phyloP scores from a whole-genome alignment of 64 coral and sea anemone species.

The Trachythela sp. region DNA sequence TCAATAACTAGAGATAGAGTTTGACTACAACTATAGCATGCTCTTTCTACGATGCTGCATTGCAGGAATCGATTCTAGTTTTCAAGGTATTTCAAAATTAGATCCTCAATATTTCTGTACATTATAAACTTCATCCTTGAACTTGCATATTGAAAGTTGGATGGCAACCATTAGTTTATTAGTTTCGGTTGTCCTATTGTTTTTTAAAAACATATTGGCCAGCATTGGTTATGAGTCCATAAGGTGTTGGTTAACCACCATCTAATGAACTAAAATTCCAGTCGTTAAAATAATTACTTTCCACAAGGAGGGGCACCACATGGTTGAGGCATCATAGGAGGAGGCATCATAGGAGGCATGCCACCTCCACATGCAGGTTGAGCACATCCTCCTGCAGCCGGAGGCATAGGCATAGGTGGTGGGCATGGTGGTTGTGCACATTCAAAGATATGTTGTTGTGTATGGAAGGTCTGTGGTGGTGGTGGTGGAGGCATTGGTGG shows the following conservation, averaged over 20 bases:
- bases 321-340: background rate
- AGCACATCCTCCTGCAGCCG: background rate
- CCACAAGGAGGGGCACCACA: conserved; percentile 15
- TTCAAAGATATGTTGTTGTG: conserved; percentile 13
- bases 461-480: conserved; percentile 19
- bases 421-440: background rate
- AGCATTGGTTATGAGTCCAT: background rate
- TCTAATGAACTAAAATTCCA: background rate
- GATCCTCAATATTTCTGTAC: background rate
- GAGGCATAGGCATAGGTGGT: background rate
- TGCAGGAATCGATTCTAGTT: background rate
- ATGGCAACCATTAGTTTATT: conserved; percentile 3
- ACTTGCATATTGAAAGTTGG: background rate
- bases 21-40: background rate
- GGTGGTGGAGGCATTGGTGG: background rate
- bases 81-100: background rate
- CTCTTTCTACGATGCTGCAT: background rate
- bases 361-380: background rate
- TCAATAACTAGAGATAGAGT: background rate
- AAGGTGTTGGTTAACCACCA: background rate
- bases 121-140: background rate
- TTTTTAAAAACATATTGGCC: background rate
- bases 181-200: background rate
- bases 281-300: background rate
- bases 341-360: background rate